These are phyloP conservation scores for Eurytoma californica DNA, from an alignment of 2,888 invertebrate genomes.

Conservation along the genomic window DNA sequence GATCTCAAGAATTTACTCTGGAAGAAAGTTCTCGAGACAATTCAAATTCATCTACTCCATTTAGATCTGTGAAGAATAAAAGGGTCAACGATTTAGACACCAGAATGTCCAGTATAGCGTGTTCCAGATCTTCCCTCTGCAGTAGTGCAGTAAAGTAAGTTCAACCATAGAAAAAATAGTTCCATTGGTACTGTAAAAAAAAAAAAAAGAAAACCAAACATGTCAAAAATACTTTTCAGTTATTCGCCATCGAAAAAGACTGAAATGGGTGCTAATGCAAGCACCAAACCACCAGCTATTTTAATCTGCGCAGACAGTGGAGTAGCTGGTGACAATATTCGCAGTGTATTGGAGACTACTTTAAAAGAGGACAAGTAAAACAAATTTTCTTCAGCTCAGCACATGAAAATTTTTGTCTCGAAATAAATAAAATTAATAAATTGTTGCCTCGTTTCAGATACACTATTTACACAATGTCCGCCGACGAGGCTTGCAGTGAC, in stretches of 20 bases:
- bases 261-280: slow-evolving; percentile 73
- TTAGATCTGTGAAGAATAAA: slow-evolving; percentile 27
- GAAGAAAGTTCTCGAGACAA: slow-evolving; percentile 59
- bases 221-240: slow-evolving; percentile 55
- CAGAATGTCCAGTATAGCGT: slow-evolving; percentile 32
- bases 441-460: slow-evolving; percentile 68
- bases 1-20: slow-evolving; percentile 57
- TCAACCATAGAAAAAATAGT: neutral
- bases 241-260: slow-evolving; percentile 68
- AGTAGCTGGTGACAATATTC: slow-evolving; percentile 85
- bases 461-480: slow-evolving; percentile 73
- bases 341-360: slow-evolving; percentile 81
- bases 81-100: slow-evolving; percentile 25
- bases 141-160: slow-evolving; percentile 39
- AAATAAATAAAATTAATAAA: too few relatives aligned
- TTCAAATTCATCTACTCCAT: slow-evolving; percentile 20
- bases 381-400: slow-evolving; percentile 24
- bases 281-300: slow-evolving; percentile 86
- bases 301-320: slow-evolving; percentile 88
- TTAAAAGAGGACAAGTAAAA: slow-evolving; percentile 84
- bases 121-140: slow-evolving; percentile 43
- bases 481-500: slow-evolving; percentile 74
- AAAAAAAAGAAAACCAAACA: slow-evolving; percentile 27
- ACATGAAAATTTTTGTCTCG: neutral
- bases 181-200: neutral